Evolutionary conservation across 1,140 invertebrate species (phyloP).

Genomic region (Drosophila pectinifera): DNA sequence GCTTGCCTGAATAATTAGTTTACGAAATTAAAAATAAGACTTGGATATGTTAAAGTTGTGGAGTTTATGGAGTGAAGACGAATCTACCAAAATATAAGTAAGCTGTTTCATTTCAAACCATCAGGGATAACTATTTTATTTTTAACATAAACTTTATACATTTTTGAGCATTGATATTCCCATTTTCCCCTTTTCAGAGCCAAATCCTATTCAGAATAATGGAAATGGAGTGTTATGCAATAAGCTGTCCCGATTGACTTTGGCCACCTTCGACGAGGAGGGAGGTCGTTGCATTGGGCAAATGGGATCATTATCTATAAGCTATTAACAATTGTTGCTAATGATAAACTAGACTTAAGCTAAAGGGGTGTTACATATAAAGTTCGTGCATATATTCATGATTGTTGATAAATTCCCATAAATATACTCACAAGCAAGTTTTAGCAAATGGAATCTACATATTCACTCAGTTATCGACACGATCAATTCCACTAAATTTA

Average conservation of each 20-base stretch:
- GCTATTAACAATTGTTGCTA: conserved; percentile 85
- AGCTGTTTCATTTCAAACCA: conserved; percentile 4
- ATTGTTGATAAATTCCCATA: conserved; percentile 57
- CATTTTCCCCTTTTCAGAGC: conserved; percentile 58
- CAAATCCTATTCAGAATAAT: conserved; percentile 84
- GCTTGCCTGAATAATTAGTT: conserved; percentile 4
- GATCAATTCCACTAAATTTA: conserved; percentile 9
- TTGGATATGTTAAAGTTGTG: conserved; percentile 20
- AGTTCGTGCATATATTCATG: conserved; percentile 55
- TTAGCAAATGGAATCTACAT: conserved; percentile 43
- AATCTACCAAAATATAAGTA: conserved; percentile 13
- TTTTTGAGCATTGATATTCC: background rate
- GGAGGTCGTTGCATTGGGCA: conserved; percentile 91
- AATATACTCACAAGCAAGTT: conserved; percentile 42
- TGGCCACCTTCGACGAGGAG: conserved; percentile 95
- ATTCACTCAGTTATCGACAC: conserved; percentile 21
- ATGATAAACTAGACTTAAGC: conserved; percentile 52
- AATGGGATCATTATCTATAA: conserved; percentile 91
- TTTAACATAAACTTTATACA: background rate
- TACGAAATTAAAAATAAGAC: conserved; percentile 13
- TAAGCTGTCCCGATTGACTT: conserved; percentile 93
- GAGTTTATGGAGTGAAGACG: conserved; percentile 11
- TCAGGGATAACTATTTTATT: conserved; percentile 6
- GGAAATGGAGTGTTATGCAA: conserved; percentile 88
- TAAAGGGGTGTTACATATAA: conserved; percentile 55